phyloP scores from a whole-genome alignment of 2,797 vertebrate genomes.

The Alcedo quadribrachys region DNA sequence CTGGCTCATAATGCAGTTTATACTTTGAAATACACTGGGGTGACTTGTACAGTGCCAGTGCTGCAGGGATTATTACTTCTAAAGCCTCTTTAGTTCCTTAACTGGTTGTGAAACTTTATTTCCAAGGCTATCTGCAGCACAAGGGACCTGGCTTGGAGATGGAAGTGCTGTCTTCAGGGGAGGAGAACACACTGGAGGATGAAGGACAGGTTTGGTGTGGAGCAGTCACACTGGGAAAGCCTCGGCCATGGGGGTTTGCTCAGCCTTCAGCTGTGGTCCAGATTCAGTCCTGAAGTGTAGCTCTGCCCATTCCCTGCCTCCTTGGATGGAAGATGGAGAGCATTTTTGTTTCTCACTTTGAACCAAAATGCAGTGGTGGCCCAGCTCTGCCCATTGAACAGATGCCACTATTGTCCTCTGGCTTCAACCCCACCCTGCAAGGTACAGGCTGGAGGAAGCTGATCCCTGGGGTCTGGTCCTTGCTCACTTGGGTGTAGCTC shows the following conservation, averaged over 20 bases:
- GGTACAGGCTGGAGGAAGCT: neutral
- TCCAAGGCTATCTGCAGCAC: neutral
- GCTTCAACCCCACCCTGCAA: slow-evolving; percentile 1
- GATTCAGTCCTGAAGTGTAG: neutral
- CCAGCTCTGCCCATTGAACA: neutral
- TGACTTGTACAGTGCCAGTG: neutral
- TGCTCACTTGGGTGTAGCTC: neutral
- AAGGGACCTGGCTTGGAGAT: neutral
- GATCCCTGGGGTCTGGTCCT: neutral
- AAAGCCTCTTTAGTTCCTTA: neutral
- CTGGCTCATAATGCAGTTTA: neutral
- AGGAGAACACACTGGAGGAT: neutral
- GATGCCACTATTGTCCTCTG: slow-evolving; percentile 17
- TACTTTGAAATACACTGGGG: neutral
- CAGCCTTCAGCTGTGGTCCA: neutral
- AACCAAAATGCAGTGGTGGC: neutral
- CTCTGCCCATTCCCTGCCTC: neutral
- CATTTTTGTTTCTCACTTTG: rapidly evolving
- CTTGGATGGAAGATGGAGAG: rapidly evolving
- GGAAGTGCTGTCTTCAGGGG: neutral
- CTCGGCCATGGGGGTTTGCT: neutral
- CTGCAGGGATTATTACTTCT: neutral
- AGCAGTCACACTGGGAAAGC: neutral
- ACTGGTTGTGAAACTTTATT: neutral
- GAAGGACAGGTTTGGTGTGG: neutral